Evolutionary conservation across 1,140 invertebrate species (phyloP).

Genomic region (Bombus waltoni): DNA sequence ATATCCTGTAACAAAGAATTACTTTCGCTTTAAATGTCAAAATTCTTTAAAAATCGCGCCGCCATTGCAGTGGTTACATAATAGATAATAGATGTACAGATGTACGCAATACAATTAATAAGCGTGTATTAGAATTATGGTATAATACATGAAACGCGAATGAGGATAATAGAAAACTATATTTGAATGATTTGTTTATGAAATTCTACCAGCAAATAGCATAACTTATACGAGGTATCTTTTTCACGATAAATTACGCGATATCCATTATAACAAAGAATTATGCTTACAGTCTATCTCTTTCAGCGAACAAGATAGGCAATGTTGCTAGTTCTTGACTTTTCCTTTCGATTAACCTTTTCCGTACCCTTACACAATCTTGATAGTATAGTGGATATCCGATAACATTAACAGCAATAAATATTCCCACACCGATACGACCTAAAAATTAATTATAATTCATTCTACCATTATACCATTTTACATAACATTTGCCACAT

Average conservation of each 20-base stretch:
- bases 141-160: background rate
- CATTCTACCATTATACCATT: background rate
- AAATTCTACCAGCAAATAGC: background rate
- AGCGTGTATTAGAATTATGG: background rate
- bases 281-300: constrained; percentile 54
- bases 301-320: constrained; percentile 44
- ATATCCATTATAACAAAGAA: background rate
- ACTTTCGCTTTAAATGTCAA: background rate
- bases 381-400: background rate
- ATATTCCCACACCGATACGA: background rate
- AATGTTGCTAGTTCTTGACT: constrained; percentile 37
- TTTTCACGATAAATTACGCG: background rate
- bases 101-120: background rate
- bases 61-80: background rate
- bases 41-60: background rate
- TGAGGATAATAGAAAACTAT: background rate
- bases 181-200: background rate
- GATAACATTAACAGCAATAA: accelerated
- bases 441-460: background rate
- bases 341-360: constrained; percentile 9
- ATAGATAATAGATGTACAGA: too few species aligned
- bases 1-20: background rate
- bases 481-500: too few species aligned
- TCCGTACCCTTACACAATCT: accelerated
- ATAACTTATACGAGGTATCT: background rate